Evolutionary conservation across 2,113 vertebrate species (phyloP).

Genomic region (Sitta europaea): DNA sequence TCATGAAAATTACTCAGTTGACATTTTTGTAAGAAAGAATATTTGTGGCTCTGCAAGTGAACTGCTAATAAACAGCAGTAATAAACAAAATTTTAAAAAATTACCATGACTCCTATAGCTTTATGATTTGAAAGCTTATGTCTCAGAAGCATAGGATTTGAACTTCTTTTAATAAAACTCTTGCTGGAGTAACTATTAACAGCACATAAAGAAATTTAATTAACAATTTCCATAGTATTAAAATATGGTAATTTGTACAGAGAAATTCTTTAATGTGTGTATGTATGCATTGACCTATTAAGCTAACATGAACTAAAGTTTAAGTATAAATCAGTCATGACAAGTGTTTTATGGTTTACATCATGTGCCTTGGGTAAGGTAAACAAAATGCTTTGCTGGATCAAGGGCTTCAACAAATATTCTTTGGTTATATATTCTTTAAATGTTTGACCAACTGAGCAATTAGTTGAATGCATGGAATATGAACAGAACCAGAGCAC

Average conservation of each 20-base stretch:
- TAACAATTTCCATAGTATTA: neutral
- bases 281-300: neutral
- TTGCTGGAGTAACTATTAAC: neutral
- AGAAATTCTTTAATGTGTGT: neutral
- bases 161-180: neutral
- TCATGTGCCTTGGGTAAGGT: neutral
- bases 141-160: neutral
- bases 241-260: neutral
- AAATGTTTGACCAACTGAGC: neutral
- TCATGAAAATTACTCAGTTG: neutral
- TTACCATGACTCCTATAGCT: rapidly evolving
- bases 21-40: neutral
- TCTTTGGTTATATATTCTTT: too few relatives aligned
- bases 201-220: neutral
- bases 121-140: neutral
- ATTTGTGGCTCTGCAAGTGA: neutral
- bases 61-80: neutral
- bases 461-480: neutral
- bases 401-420: neutral
- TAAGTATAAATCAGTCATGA: neutral
- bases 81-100: neutral
- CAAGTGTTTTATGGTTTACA: neutral
- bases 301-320: neutral
- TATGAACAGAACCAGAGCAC: neutral
- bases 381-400: neutral